Percentiles rank a stretch among this genome's conserved stretches.
These are phyloP conservation scores for Troides helena DNA, from an alignment of 2,888 invertebrate genomes.

Conservation along the genomic window DNA sequence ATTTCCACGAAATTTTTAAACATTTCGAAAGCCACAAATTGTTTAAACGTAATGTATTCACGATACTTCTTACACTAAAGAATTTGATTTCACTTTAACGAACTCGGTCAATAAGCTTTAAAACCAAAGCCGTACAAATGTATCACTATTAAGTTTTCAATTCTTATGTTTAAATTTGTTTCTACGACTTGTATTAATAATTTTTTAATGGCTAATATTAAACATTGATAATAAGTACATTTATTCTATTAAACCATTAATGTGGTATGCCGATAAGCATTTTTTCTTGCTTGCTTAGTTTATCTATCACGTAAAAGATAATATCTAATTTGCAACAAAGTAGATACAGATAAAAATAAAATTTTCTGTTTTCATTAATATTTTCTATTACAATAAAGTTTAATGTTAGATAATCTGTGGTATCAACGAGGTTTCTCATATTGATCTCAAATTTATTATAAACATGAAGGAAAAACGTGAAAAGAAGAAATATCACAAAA, in stretches of 20 bases:
- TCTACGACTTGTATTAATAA: neutral
- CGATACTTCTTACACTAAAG: constrained; percentile 5
- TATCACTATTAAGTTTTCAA: constrained; percentile 1
- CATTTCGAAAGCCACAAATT: constrained; percentile 38
- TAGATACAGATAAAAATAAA: neutral
- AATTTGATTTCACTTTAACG: constrained; percentile 16
- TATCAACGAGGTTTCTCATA: neutral
- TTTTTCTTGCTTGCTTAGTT: constrained; percentile 1
- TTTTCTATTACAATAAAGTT: neutral
- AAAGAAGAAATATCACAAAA: constrained; percentile 57
- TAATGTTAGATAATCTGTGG: neutral
- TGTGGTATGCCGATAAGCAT: neutral
- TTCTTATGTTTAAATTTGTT: neutral
- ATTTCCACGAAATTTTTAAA: constrained; percentile 54
- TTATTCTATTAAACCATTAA: neutral
- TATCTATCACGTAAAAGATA: constrained; percentile 10
- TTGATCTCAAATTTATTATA: neutral
- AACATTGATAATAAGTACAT: neutral
- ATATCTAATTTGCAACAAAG: neutral
- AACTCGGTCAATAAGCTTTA: constrained; percentile 2
- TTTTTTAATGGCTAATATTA: neutral
- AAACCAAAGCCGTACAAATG: constrained; percentile 8
- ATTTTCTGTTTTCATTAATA: neutral
- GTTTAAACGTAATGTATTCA: constrained; percentile 23
- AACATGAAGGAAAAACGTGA: constrained; percentile 63